A percentile compares a stretch with the other conserved stretches of the same genome.
Conservation (phyloP, 2,113 vertebrate genomes). For the Dendrocopos noguchii region DNA sequence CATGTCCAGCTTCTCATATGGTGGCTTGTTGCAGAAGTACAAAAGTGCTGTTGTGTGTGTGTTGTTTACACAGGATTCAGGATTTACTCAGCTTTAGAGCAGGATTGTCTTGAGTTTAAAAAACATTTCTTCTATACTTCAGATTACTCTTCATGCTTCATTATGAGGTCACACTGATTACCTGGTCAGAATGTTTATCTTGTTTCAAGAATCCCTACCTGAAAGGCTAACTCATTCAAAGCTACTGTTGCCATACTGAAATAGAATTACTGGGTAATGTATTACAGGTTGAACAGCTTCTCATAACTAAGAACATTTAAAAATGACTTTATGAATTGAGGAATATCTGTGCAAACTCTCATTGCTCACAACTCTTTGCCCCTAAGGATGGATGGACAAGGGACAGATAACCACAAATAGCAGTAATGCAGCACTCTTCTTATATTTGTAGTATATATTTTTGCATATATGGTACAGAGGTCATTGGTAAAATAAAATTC, state of each 20-base stretch:
- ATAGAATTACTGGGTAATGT: background rate
- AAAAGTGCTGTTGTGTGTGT: background rate
- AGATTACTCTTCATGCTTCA: background rate
- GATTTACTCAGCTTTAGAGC: background rate
- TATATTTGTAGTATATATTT: background rate
- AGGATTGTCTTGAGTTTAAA: background rate
- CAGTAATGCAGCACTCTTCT: background rate
- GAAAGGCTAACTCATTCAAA: background rate
- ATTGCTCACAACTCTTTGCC: background rate
- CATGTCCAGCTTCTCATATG: background rate
- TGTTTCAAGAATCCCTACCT: background rate
- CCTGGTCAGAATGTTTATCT: background rate
- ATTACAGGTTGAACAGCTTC: background rate
- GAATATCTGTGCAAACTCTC: background rate
- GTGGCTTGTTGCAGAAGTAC: background rate
- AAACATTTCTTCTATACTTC: background rate
- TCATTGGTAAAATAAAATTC: background rate
- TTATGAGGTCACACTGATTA: background rate
- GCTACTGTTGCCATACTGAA: background rate
- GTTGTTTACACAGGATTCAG: background rate
- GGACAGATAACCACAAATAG: background rate
- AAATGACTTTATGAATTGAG: background rate
- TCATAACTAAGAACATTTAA: background rate
- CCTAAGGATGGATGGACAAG: background rate
- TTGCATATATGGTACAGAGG: background rate